Conservation (phyloP, 2,797 vertebrate species). For the Xenopus petersii region DNA sequence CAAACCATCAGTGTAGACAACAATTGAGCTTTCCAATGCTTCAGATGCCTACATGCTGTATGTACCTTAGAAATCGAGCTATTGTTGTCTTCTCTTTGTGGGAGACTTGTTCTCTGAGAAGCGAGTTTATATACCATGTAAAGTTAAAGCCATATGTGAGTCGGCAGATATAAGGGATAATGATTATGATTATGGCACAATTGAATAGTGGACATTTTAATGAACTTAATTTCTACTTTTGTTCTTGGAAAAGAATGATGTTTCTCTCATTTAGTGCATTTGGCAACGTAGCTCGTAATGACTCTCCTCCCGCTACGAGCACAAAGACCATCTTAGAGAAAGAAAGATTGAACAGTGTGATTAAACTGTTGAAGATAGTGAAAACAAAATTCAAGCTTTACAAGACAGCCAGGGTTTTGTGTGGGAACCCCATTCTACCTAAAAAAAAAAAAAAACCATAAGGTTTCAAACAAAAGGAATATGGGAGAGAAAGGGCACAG, state of each 20-base stretch:
- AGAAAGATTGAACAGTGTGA: background rate
- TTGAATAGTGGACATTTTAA: too few species aligned
- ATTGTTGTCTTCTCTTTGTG: too few species aligned
- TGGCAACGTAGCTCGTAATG: background rate
- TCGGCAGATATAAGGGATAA: too few species aligned
- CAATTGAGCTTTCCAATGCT: too few species aligned
- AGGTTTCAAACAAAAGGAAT: background rate
- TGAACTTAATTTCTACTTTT: background rate
- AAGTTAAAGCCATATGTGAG: too few species aligned
- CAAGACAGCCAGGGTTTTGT: background rate
- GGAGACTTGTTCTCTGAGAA: too few species aligned
- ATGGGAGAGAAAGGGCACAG: background rate
- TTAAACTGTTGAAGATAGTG: background rate
- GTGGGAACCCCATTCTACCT: background rate
- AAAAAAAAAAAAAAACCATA: background rate
- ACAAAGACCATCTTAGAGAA: background rate
- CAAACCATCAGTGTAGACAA: too few species aligned
- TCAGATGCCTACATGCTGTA: too few species aligned
- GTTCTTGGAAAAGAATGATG: conserved; percentile 1
- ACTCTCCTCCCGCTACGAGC: background rate
- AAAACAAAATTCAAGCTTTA: conserved; percentile 1
- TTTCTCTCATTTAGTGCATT: background rate
- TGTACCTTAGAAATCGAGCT: too few species aligned
- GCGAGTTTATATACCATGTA: too few species aligned
- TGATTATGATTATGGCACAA: too few species aligned